Evolutionary conservation across 2,888 invertebrate genomes (phyloP), one percentile per base, ranked within the genome.

Genomic region (Phalera bucephala): DNA sequence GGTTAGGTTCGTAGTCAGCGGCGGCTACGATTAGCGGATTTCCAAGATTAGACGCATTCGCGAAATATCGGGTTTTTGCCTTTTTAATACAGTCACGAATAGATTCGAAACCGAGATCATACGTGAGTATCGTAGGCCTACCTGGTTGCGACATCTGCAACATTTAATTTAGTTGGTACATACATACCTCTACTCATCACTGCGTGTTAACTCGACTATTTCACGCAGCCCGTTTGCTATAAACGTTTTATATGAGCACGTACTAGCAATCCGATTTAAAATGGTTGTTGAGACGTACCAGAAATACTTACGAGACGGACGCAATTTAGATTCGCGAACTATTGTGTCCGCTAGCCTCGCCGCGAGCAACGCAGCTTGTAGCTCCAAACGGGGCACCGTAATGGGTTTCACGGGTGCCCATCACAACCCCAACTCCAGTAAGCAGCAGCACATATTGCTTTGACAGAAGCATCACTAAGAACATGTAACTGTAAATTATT

Each of bases 121-220:
- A 25, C 25, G 1, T 6, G 2, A 3, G 3, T 2, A 10, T 25
- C 25, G 10, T 10, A 25, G 11, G 10, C 5, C 10, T 25, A 26
- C 5, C 31, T 22, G 5, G 45, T 45, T 8, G 36, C 48, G 0
- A 46, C 9, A 20, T 62, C 57, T 0, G 61, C 56, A 6, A 54
- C 33, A 13, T 63, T 58, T 21, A 47, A 9, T 1, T 39, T 28
- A 0, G 59, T 51, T 2, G 64, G 60, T 3, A 69, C 40, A n/a
- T n/a, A n/a, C n/a, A 36, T 61, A 64, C 17, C 40, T 28, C 68
- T 66, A 71, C 3, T 66, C 49, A 0, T 31, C 10, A 2, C 28
- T 28, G 3, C 22, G 12, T 4, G 42, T 47, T n/a, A n/a, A n/a
- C n/a, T n/a, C n/a, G 15, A 59, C 61, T 4, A 60, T 50, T 17